These are phyloP conservation scores for Sphaerodactylus townsendi DNA, from an alignment of 2,113 vertebrate species.

Conservation along the genomic window DNA sequence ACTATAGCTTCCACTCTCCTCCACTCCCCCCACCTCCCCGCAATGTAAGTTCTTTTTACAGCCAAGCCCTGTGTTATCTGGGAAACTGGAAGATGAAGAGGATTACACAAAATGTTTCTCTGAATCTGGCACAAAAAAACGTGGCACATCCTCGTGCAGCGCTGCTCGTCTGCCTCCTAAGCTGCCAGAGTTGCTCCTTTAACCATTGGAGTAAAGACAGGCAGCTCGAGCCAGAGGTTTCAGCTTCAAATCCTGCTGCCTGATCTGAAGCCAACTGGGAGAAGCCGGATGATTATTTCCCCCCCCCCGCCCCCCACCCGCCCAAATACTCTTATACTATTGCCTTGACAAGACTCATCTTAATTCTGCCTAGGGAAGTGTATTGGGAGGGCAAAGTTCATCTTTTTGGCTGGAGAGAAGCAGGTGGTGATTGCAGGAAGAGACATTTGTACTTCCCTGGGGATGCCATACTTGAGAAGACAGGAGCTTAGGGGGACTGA, in stretches of 20 bases:
- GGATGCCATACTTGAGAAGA: not conserved
- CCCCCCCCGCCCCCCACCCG: too few relatives aligned
- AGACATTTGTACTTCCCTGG: not conserved
- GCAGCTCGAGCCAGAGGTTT: not conserved
- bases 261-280: not conserved
- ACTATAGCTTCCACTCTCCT: not conserved
- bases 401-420: not conserved
- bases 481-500: not conserved
- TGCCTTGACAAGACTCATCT: not conserved
- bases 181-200: not conserved
- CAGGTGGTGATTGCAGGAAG: not conserved
- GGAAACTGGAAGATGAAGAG: not conserved
- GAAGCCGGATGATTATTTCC: not conserved
- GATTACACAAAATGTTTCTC: not conserved
- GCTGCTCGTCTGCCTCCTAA: not conserved
- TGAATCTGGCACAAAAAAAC: not conserved
- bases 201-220: not conserved
- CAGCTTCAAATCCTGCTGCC: constrained; percentile 7
- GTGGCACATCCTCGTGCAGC: not conserved
- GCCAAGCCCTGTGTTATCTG: not conserved
- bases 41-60: not conserved
- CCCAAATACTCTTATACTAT: not conserved
- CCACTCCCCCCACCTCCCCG: not conserved
- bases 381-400: not conserved
- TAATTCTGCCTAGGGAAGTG: not conserved